Evolutionary conservation across 2,888 invertebrate species (phyloP).

Genomic region (Orchestes rusci): DNA sequence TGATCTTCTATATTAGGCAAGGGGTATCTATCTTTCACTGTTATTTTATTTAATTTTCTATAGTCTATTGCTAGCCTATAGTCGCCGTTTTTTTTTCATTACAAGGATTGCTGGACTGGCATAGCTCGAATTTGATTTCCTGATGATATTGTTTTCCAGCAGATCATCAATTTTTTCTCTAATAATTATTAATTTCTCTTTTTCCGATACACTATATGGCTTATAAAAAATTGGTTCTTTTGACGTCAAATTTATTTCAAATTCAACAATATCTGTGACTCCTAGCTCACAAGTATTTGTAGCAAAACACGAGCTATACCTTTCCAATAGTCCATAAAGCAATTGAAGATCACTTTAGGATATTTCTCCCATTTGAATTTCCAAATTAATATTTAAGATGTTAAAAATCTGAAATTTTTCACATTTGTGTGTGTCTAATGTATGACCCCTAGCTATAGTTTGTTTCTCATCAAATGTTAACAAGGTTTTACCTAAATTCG

Average conservation of each 20-base stretch:
- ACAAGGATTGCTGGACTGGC: constrained; percentile 29
- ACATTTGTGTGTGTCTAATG: no score
- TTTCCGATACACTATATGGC: constrained; percentile 30
- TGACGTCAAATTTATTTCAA: constrained; percentile 27
- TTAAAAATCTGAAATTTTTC: no score
- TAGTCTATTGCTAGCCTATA: constrained; percentile 29
- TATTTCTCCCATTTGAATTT: no score
- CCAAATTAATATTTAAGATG: no score
- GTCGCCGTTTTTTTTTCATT: constrained; percentile 29
- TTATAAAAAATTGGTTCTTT: constrained; percentile 27
- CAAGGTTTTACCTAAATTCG: background rate
- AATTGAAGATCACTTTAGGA: no score
- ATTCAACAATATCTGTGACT: constrained; percentile 19
- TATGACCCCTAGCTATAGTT: no score
- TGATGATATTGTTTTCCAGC: constrained; percentile 19
- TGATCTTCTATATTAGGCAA: constrained; percentile 34
- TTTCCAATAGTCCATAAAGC: background rate
- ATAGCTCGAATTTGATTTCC: constrained; percentile 28
- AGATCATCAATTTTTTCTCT: constrained; percentile 25
- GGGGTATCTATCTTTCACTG: constrained; percentile 32
- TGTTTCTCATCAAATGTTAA: constrained; percentile 7
- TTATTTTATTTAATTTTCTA: constrained; percentile 32
- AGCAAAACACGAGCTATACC: constrained; percentile 12
- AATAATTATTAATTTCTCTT: constrained; percentile 24
- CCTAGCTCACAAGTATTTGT: constrained; percentile 21